Base-by-base conservation (phyloP, 2,797 vertebrate species). In the Enteromius afrohamiltoni region DNA sequence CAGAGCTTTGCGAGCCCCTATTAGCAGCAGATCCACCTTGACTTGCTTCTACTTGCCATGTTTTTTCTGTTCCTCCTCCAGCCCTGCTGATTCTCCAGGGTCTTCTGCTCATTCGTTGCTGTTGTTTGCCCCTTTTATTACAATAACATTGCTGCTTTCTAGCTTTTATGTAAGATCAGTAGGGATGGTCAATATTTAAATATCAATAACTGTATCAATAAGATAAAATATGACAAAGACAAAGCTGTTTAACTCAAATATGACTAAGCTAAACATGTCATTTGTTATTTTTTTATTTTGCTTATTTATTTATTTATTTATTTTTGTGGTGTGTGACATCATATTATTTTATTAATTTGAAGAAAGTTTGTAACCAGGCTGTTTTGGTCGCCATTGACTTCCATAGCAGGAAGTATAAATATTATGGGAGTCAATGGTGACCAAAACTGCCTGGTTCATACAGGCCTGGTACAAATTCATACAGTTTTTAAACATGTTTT, bases 1-100 rank as follows among this genome's bases (percentile, higher is more conserved):
- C 34, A 47, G 1, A 21, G 58, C 40, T 9, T 4, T 60, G 7
- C 29, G 37, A 47, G 19, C 26, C 10, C 70, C 9, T 51, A 19
- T 13, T 34, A 34, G 26, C 13, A 9, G 6, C 60, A 79, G 26
- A 79, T 37, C 4, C 26, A 73, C 26, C 21, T 64, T 34, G 42
- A 74, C 79, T 74, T 74, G 69, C 14, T 74, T 21, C 19, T 21
- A 82, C 55, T 62, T 49, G 69, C 55, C 26, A 49, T 55, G 73
- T 82, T 74, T 42, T 82, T 82, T 37, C 21, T 23, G 13, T 31
- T 71, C 13, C 13, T 49, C 14, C 29, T n/a, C 42, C 37, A 70
- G 51, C 10, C n/a, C 49, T 58, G 13, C 13, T 47, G 49, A 19
- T 26, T 53, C 17, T 19, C 49, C 31, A 19, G 49, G 68, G 11